Base-by-base conservation (phyloP, 2,113 vertebrate species). In the Sclerurus mexicanus region DNA sequence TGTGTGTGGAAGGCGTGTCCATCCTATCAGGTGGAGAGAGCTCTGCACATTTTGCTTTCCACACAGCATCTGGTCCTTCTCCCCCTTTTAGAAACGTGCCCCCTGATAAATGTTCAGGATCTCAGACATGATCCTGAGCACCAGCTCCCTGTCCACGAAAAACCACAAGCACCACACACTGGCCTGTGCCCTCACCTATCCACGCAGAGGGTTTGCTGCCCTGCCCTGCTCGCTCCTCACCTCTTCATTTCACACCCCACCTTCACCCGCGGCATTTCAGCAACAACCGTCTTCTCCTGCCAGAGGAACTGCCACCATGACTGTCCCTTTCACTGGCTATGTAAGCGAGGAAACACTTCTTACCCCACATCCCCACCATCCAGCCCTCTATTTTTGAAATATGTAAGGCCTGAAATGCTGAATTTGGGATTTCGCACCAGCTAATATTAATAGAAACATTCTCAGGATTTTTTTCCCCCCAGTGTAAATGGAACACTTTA, bases 361-460 rank as follows among this genome's bases (percentile, higher is more conserved):
- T 62, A 60, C 75, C 42, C 35, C 63, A 56, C 52, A 69, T 73
- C 56, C 64, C 81, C 72, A 74, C 59, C 67, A 85, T 39, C 82
- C 59, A 53, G 40, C 33, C 58, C 63, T 90, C 86, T 94, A 62
- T 87, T 96, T 96, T 67, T 83, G 58, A 95, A 66, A 94, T 37
- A 72, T 40, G 42, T 24, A 83, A 87, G 84, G 66, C 69, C 55
- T 63, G 63, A 97, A 92, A 85, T 55, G 77, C 28, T 91, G 83
- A 74, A 90, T 87, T 84, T 87, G 67, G 91, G 87, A 85, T 89
- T 96, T 96, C 80, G 87, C 56, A 95, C 79, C 73, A 93, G 76
- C 37, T 89, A 93, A 93, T 97, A 96, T 96, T 95, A 97, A 96
- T 92, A 97, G 95, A 88, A 97, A 93, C 94, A 96, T 90, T 96